phyloP scores from a whole-genome alignment of 2,888 invertebrate species.

The Campopleginae sp. region DNA sequence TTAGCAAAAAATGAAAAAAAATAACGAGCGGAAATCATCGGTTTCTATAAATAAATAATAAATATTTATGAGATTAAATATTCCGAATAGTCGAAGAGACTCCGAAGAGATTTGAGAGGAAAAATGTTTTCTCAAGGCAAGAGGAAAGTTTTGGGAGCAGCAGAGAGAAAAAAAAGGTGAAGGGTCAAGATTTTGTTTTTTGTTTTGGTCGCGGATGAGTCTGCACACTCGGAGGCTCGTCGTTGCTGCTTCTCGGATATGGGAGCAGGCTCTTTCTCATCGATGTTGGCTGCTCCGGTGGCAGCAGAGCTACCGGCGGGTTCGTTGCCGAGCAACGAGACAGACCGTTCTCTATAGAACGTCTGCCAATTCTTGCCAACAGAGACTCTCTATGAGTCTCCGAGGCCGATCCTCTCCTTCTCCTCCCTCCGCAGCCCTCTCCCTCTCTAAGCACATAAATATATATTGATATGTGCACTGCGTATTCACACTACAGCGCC shows the following conservation, averaged over 20 bases:
- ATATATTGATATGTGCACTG: background rate
- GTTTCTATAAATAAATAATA: background rate
- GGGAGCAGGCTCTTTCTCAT: constrained; percentile 73
- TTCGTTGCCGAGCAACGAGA: constrained; percentile 82
- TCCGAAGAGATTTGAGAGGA: background rate
- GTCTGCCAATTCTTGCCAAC: constrained; percentile 77
- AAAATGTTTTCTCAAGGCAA: background rate
- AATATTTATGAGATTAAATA: background rate
- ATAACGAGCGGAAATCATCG: too few species aligned
- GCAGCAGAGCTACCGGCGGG: constrained; percentile 69
- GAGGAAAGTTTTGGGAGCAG: background rate
- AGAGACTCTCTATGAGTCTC: constrained; percentile 37
- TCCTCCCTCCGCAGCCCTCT: background rate
- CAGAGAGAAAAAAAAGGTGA: background rate
- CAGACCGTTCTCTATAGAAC: constrained; percentile 72
- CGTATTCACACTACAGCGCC: background rate
- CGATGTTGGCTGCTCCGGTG: constrained; percentile 65
- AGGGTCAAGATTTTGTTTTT: constrained; percentile 1
- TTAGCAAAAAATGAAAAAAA: too few species aligned
- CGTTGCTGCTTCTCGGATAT: constrained; percentile 54
- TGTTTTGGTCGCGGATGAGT: constrained; percentile 69
- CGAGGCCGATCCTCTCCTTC: constrained; percentile 49
- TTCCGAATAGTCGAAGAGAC: background rate
- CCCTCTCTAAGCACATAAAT: background rate
- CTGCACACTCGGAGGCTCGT: constrained; percentile 67